Evolutionary conservation across 2,797 vertebrate species (phyloP).

Genomic region (Chromis chromis): DNA sequence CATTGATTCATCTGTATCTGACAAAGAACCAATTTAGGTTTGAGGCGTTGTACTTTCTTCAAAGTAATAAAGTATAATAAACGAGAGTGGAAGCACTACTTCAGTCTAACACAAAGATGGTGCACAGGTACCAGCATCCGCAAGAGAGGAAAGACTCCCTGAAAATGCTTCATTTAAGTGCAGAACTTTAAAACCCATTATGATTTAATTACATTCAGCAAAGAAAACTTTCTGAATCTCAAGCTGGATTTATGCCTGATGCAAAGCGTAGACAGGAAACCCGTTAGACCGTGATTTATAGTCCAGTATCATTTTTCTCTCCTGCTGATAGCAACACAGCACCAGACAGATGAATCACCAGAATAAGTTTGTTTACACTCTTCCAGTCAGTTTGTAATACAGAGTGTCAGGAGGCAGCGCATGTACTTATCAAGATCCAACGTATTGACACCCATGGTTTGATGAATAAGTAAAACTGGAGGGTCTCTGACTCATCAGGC

Average conservation of each 20-base stretch:
- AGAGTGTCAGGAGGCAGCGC: too few relatives aligned
- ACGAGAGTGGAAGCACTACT: slow-evolving; percentile 7
- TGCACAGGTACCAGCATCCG: neutral
- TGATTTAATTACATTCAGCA: neutral
- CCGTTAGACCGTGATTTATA: neutral
- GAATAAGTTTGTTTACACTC: neutral
- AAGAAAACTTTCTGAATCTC: neutral
- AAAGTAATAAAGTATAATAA: neutral
- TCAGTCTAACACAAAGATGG: slow-evolving; percentile 21
- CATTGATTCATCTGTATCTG: slow-evolving; percentile 9
- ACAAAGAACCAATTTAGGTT: slow-evolving; percentile 14
- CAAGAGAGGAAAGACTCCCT: neutral
- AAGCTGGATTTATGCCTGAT: neutral
- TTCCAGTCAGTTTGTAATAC: neutral
- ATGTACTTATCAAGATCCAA: too few relatives aligned
- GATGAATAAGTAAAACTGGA: neutral
- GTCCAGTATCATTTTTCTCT: neutral
- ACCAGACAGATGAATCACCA: neutral
- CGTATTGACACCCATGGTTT: neutral
- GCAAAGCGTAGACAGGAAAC: neutral
- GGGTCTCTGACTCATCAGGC: neutral
- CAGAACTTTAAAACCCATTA: neutral
- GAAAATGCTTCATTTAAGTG: neutral
- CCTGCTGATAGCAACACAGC: neutral
- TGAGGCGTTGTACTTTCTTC: neutral